Evolutionary conservation across 2,113 vertebrate genomes (phyloP).

Genomic region (Campylorhamphus procurvoides): DNA sequence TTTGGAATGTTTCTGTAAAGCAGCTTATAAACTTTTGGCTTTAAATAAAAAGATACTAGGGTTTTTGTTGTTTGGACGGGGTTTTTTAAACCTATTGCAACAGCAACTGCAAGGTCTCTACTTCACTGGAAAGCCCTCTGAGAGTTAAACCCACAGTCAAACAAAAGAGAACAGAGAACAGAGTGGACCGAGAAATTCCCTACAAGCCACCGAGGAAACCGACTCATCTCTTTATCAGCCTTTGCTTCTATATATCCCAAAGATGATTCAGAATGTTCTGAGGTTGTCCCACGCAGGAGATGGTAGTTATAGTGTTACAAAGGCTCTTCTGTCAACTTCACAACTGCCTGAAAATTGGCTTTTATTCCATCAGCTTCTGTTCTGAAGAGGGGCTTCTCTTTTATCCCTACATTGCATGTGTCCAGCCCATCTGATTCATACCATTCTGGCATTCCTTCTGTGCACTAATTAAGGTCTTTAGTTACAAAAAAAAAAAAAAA

Average conservation of each 20-base stretch:
- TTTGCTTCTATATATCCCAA: constrained; percentile 32
- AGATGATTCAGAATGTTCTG: constrained; percentile 33
- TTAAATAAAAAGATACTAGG: constrained; percentile 35
- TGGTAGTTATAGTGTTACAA: constrained; percentile 30
- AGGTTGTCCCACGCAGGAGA: constrained; percentile 33
- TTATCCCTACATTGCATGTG: neutral
- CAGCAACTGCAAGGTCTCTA: constrained; percentile 3
- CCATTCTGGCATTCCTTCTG: neutral
- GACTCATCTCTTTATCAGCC: constrained; percentile 54
- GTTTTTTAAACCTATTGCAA: neutral
- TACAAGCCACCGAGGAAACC: neutral
- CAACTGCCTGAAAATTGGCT: constrained; percentile 7
- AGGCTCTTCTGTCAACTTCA: constrained; percentile 44
- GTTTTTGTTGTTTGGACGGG: neutral
- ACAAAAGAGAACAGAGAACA: constrained; percentile 10
- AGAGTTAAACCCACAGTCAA: constrained; percentile 26
- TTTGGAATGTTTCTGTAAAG: constrained; percentile 66
- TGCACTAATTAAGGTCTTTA: neutral
- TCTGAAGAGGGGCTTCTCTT: constrained; percentile 9
- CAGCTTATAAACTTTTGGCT: constrained; percentile 54
- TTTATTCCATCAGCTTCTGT: constrained; percentile 5
- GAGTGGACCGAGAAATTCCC: constrained; percentile 24
- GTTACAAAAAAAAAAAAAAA: neutral
- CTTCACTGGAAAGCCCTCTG: constrained; percentile 12
- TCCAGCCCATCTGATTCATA: neutral